Evolutionary conservation across 2,888 invertebrate species (phyloP).

Genomic region (Holacanthella duospinosa): DNA sequence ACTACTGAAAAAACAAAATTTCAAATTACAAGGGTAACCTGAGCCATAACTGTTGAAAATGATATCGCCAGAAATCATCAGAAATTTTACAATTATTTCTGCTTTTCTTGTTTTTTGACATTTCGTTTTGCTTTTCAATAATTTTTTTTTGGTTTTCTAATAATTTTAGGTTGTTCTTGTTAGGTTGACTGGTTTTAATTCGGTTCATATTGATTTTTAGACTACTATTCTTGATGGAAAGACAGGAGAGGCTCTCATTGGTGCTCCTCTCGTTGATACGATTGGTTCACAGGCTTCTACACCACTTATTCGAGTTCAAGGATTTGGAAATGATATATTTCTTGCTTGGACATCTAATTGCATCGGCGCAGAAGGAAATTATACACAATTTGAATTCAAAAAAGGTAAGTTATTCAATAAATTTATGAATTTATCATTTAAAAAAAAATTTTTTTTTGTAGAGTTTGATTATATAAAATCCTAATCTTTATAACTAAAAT

Average conservation of each 20-base stretch:
- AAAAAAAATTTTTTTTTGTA: neutral
- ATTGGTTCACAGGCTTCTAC: constrained; percentile 53
- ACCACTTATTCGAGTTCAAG: constrained; percentile 50
- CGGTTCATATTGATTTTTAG: no score
- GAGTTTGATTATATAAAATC: neutral
- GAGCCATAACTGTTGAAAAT: no score
- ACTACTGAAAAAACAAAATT: no score
- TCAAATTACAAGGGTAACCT: no score
- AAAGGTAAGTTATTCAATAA: constrained; percentile 40
- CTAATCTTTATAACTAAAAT: neutral
- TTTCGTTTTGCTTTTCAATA: no score
- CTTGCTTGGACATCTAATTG: constrained; percentile 67
- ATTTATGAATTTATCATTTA: neutral
- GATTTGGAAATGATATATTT: constrained; percentile 62
- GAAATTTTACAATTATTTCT: no score
- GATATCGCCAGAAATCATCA: no score
- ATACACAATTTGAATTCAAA: constrained; percentile 42
- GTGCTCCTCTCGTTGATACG: constrained; percentile 50
- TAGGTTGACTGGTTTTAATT: no score
- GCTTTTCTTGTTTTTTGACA: no score
- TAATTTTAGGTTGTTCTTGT: no score
- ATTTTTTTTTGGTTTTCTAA: no score
- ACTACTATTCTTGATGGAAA: constrained; percentile 52
- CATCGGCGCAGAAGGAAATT: constrained; percentile 42
- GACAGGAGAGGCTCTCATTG: constrained; percentile 51